Conservation (phyloP, 2,797 vertebrate genomes). For the Gambusia yucatana region DNA sequence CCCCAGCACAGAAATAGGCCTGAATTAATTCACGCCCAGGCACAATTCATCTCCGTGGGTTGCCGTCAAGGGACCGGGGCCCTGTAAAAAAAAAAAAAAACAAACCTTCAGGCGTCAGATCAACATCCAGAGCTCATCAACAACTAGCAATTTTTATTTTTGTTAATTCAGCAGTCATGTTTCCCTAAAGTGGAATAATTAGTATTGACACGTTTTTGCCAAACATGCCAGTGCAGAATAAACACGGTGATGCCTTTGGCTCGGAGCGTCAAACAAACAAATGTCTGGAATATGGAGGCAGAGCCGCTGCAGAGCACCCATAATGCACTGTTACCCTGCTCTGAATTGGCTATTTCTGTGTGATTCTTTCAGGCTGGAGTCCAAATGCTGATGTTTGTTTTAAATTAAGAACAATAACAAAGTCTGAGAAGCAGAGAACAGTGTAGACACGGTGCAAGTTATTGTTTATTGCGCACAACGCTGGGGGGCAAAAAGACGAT, state of each 20-base stretch:
- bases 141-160: constrained; percentile 54
- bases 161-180: constrained; percentile 65
- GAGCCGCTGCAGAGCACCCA: constrained; percentile 16
- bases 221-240: constrained; percentile 69
- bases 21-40: constrained; percentile 60
- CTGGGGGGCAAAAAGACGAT: too few relatives aligned
- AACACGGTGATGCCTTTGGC: constrained; percentile 74
- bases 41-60: constrained; percentile 58
- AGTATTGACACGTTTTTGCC: constrained; percentile 70
- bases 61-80: constrained; percentile 51
- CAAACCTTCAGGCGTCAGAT: constrained; percentile 64
- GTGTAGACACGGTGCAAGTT: too few relatives aligned
- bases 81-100: background rate
- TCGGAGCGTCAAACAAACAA: constrained; percentile 59
- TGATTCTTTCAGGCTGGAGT: background rate
- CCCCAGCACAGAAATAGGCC: constrained; percentile 46
- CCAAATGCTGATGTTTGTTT: background rate
- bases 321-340: constrained; percentile 22
- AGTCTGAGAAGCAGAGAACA: background rate
- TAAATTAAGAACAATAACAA: background rate
- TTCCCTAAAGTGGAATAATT: constrained; percentile 68
- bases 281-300: constrained; percentile 45
- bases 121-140: constrained; percentile 61
- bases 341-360: constrained; percentile 9
- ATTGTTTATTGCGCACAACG: too few relatives aligned